Evolutionary conservation across 2,888 invertebrate genomes (phyloP).

Genomic region (Argyra leucocephala): DNA sequence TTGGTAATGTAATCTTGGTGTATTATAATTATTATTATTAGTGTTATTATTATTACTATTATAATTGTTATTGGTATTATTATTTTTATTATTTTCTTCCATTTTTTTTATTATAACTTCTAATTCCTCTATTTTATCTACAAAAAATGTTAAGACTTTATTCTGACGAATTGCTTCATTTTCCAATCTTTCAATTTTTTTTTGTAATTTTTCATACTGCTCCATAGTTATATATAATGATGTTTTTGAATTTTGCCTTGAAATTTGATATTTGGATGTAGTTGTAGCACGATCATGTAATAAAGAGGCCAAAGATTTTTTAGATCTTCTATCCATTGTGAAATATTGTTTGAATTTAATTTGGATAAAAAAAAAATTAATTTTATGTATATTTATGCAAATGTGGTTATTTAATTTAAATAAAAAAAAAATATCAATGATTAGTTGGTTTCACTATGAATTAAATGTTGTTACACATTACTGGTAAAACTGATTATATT

Average conservation of each 20-base stretch:
- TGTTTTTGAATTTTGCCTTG: neutral
- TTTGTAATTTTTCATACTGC: slow-evolving; percentile 8
- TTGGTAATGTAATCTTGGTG: too few relatives aligned
- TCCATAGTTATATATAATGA: neutral
- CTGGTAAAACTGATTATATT: too few relatives aligned
- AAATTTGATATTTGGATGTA: neutral
- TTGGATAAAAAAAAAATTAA: too few relatives aligned
- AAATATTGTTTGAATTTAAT: too few relatives aligned
- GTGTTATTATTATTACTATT: too few relatives aligned
- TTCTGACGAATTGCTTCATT: slow-evolving; percentile 14
- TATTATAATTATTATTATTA: too few relatives aligned
- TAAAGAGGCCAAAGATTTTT: slow-evolving; percentile 9
- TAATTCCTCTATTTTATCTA: slow-evolving; percentile 15
- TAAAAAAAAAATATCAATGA: too few relatives aligned
- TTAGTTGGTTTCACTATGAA: too few relatives aligned
- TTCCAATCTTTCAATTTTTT: slow-evolving; percentile 13
- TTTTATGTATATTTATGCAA: too few relatives aligned
- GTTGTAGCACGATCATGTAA: slow-evolving; percentile 11
- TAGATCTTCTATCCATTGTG: slow-evolving; percentile 11
- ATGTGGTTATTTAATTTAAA: too few relatives aligned
- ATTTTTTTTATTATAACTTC: slow-evolving; percentile 7
- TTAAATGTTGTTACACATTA: too few relatives aligned
- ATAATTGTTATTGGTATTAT: too few relatives aligned
- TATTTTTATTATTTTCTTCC: neutral
- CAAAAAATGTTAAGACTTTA: slow-evolving; percentile 14